Evolutionary conservation across 2,797 vertebrate species (phyloP), one percentile per base, ranked within the genome.

Genomic region (Schizopygopsis pylzovi): DNA sequence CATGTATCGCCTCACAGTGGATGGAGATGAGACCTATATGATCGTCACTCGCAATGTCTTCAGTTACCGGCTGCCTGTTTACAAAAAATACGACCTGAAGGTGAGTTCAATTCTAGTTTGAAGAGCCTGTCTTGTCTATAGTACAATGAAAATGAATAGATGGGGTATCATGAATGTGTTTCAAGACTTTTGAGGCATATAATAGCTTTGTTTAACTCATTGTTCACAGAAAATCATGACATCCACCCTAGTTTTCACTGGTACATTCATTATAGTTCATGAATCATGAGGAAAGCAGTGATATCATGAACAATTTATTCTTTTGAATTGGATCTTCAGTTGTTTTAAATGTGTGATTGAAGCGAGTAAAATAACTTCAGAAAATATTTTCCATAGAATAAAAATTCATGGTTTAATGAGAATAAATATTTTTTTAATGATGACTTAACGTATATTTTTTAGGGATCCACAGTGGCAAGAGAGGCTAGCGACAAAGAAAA

Each of bases 401-500:
- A 37, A 52, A 25, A 37, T 4, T 49, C 8, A 68, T 2, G 15
- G 13, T 39, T 67, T 39, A 65, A 33, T 68, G 28, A 39, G 4
- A 16, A 54, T 54, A 18, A 43, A 67, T 37, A 2, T 18, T 28
- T 9, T 61, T 83, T 45, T 41, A 52, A 59, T 71, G 70, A 18
- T 22, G 20, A 47, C 20, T 39, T 13, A 54, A 9, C 41, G 9
- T 41, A 12, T 92, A 33, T 87, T 92, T 93, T 93, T 90, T 93
- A 99, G 98, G 98, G 98, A 91, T 99, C 98, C 79, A 99, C 98
- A 84, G 98, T 99, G 92, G 97, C 98, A 90, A 96, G 98, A 96
- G 98, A 99, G 95, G 98, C 98, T 81, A 99, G 98, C 87, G 98
- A 99, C 95, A 99, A 99, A 94, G 98, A 99, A 95, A 99, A 99